phyloP scores from a whole-genome alignment of 2,888 invertebrate genomes.

The Chironomus riparius region DNA sequence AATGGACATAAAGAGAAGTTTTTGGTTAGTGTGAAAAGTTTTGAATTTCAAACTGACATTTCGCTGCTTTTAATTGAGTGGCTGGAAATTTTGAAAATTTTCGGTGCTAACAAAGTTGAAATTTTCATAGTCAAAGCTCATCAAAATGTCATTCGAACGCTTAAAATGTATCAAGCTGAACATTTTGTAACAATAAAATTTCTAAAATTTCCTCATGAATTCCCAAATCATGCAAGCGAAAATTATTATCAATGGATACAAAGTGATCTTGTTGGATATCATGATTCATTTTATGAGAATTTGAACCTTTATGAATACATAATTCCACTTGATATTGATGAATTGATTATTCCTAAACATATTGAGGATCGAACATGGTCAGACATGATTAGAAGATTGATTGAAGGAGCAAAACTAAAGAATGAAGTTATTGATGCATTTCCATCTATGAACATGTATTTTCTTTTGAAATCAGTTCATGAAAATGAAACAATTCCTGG shows the following conservation, averaged over 20 bases:
- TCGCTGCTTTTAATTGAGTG: background rate
- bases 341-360: background rate
- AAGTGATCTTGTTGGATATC: background rate
- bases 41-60: background rate
- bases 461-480: background rate
- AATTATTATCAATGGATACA: background rate
- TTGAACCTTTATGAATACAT: background rate
- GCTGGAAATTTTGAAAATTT: background rate
- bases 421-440: background rate
- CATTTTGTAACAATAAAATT: background rate
- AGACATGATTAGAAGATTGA: background rate
- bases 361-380: background rate
- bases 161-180: background rate
- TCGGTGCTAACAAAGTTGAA: conserved; percentile 1
- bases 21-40: background rate
- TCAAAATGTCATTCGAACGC: background rate
- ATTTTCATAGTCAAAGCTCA: background rate
- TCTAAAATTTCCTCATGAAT: background rate
- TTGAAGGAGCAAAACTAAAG: background rate
- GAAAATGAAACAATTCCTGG: background rate
- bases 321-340: background rate
- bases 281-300: conserved; percentile 7
- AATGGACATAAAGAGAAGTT: background rate
- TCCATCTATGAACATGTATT: background rate
- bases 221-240: background rate